Conservation (phyloP, 1,140 invertebrate genomes). For the Drosophila tani region DNA sequence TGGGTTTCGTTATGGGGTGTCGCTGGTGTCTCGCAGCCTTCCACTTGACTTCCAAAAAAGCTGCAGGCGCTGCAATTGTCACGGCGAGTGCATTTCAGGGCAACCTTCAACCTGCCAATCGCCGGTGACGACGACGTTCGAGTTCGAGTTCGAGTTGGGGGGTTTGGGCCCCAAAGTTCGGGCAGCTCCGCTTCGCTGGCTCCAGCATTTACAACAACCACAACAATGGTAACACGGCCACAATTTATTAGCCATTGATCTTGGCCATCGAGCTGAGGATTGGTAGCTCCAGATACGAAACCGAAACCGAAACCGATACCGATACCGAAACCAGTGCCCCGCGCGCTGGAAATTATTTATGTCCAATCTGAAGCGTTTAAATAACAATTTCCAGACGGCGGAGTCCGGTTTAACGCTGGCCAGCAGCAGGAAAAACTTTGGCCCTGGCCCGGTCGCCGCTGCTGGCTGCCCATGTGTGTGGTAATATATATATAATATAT, state of each 20-base stretch:
- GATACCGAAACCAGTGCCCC: conserved; percentile 8
- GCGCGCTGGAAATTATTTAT: conserved; percentile 34
- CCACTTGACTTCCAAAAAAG: conserved; percentile 42
- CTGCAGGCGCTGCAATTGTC: conserved; percentile 27
- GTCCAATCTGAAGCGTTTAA: conserved; percentile 46
- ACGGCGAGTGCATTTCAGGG: conserved; percentile 23
- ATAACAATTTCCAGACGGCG: conserved; percentile 47
- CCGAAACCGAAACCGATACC: conserved; percentile 7
- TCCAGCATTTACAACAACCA: neutral
- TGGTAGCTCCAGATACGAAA: conserved; percentile 36
- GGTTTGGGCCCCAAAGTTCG: conserved; percentile 9
- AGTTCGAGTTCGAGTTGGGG: conserved; percentile 1
- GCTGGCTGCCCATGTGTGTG: conserved; percentile 19
- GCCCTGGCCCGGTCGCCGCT: conserved; percentile 19
- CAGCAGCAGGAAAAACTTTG: conserved; percentile 42
- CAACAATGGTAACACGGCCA: conserved; percentile 44
- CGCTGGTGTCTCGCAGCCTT: conserved; percentile 10
- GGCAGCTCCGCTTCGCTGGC: too few relatives aligned
- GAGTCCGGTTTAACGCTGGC: conserved; percentile 46
- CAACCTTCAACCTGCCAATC: conserved; percentile 64
- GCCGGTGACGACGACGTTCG: conserved; percentile 11
- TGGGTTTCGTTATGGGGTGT: neutral
- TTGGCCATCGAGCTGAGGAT: conserved; percentile 52
- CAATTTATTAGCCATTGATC: conserved; percentile 75
- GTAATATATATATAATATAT: conserved; percentile 12